Evolutionary conservation across 2,888 invertebrate genomes (phyloP), one percentile per base, ranked within the genome.

Genomic region (Sympetrum striolatum): DNA sequence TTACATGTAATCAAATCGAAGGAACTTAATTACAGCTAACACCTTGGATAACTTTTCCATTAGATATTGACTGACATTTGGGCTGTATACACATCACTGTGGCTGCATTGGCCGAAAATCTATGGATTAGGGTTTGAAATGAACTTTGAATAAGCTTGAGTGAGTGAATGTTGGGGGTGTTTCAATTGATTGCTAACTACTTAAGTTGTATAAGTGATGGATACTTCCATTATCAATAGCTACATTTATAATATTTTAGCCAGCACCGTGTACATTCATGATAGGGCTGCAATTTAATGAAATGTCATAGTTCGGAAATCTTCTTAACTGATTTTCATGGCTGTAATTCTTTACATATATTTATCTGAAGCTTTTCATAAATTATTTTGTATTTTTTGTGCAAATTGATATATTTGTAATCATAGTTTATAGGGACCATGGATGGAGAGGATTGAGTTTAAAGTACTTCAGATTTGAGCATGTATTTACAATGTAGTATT

Each of bases 351-450:
- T 60, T 37, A 64, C 86, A 64, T 80, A 80, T 44, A 81, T 60
- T 60, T 58, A 60, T 86, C 58, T 86, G 86, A 37, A 60, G 86
- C 35, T 86, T 86, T 86, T 86, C 58, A 37, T 60, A 60, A 48
- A 60, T 86, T n/a, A 60, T 86, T 86, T 60, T 37, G 58, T 60
- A 60, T 86, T 60, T 37, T 86, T 60, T 64, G 86, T 86, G 35
- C 35, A 64, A 86, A 86, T 86, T 60, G 86, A 64, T 86, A 86
- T 60, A 86, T 86, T 86, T 86, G 64, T 86, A 86, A 39, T 86
- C 58, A 86, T 86, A 86, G 60, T 86, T 73, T 37, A 82, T 60
- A 86, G 86, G 86, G 86, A 86, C 86, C 86, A 86, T 86, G 37
- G 64, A 35, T 86, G 58, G 35, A n/a, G 60, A 39, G 60, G 10